Evolutionary conservation across 1,140 invertebrate genomes (phyloP).

Genomic region (Harlomillsia oculata): DNA sequence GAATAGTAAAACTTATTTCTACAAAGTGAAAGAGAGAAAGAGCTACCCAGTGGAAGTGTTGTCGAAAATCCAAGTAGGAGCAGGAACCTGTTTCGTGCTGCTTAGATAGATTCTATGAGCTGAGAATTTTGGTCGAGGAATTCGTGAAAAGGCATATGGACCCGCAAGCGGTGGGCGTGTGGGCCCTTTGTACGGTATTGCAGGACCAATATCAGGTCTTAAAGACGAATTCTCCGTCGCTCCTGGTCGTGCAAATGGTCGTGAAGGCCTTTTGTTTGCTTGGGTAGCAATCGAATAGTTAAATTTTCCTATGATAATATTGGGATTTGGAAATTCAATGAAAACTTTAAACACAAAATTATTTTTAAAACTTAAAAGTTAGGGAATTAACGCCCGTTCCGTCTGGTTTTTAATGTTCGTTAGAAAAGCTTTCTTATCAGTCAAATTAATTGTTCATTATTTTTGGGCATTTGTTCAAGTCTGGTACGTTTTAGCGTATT

Average conservation of each 20-base stretch:
- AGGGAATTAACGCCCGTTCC: too few relatives aligned
- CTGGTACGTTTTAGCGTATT: too few relatives aligned
- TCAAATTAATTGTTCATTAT: too few relatives aligned
- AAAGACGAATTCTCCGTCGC: slow-evolving; percentile 14
- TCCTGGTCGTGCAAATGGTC: slow-evolving; percentile 23
- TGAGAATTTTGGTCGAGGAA: slow-evolving; percentile 64
- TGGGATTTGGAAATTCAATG: too few relatives aligned
- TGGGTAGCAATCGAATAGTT: too few relatives aligned
- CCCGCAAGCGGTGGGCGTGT: slow-evolving; percentile 65
- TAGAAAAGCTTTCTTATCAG: too few relatives aligned
- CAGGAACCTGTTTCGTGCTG: slow-evolving; percentile 47
- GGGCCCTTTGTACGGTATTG: slow-evolving; percentile 35
- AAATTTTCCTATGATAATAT: too few relatives aligned
- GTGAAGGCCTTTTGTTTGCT: slow-evolving; percentile 22
- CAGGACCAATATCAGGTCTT: slow-evolving; percentile 47
- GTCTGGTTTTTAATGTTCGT: too few relatives aligned
- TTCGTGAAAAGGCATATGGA: slow-evolving; percentile 78
- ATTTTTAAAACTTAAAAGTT: too few relatives aligned
- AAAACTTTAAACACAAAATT: too few relatives aligned
- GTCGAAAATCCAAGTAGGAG: slow-evolving; percentile 71
- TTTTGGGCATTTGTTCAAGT: too few relatives aligned
- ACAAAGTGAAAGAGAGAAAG: slow-evolving; percentile 26
- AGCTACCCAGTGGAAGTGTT: slow-evolving; percentile 68
- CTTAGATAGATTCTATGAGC: slow-evolving; percentile 61
- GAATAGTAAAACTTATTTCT: too few relatives aligned